Percentiles rank a stretch among this genome's conserved stretches.
phyloP scores from a whole-genome alignment of 2,888 invertebrate species.

The Ametastegia equiseti region DNA sequence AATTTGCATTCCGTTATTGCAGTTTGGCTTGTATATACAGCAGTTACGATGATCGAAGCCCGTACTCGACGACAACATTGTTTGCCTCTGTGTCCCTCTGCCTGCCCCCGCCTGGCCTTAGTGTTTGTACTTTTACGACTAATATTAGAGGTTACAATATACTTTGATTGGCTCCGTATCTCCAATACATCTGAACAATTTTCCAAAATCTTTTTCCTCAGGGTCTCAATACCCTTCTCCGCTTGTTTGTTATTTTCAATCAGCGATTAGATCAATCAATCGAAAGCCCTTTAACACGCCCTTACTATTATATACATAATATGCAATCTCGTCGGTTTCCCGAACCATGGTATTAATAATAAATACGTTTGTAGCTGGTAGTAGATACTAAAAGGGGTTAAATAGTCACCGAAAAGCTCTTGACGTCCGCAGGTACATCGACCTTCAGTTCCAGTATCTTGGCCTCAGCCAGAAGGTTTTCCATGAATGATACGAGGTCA shows the following conservation, averaged over 20 bases:
- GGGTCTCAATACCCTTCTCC: background rate
- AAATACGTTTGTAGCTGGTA: conserved; percentile 50
- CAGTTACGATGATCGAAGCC: conserved; percentile 5
- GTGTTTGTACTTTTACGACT: background rate
- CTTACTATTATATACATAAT: background rate
- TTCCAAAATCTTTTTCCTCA: background rate
- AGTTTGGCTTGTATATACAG: conserved; percentile 5
- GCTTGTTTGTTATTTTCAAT: background rate
- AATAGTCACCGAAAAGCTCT: conserved; percentile 81
- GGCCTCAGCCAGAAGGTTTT: conserved; percentile 84
- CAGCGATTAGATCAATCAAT: background rate
- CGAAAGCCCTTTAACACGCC: background rate
- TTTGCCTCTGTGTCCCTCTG: conserved; percentile 14
- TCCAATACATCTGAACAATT: background rate
- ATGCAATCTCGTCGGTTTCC: background rate
- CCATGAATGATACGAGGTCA: conserved; percentile 86
- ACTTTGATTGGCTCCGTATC: conserved; percentile 36
- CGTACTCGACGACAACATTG: conserved; percentile 14
- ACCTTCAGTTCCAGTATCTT: conserved; percentile 80
- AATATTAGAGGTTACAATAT: conserved; percentile 50
- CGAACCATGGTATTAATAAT: background rate
- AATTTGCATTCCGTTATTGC: conserved; percentile 12
- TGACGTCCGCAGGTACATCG: conserved; percentile 80
- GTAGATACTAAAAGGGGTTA: conserved; percentile 68
- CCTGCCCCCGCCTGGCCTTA: background rate